Evolutionary conservation across 2,113 vertebrate species (phyloP), one percentile per base, ranked within the genome.

Genomic region (Macrotis lagotis): DNA sequence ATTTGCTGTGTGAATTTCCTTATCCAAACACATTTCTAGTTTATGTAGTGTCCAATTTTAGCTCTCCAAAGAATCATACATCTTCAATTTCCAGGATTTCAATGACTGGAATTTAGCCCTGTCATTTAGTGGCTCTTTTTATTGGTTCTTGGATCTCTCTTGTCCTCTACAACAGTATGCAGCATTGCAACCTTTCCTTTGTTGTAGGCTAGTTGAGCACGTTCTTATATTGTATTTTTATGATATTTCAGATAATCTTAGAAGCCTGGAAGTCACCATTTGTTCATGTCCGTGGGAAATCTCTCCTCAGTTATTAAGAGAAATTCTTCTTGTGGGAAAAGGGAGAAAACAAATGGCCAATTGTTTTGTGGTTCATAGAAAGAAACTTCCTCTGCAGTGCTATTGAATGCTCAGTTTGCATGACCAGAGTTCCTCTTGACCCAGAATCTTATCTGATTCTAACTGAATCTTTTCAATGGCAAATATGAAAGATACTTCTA

Each of bases 311-410:
- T 96, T 96, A 96, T 96, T 97, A 97, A 96, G 96, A 97, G 92
- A 96, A 97, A 96, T 97, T 97, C 96, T 97, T 97, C 91, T 97
- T 96, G 93, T 97, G 97, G 93, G 97, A 92, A 95, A 96, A 94
- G 92, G 52, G 26, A 25, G 51, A 49, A 88, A 83, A 98, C 96
- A 97, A 97, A 95, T 90, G 96, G 92, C 94, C 93, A 92, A 97
- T 97, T 97, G 97, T 97, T 97, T 93, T n/a, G 53, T 96, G 91
- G 31, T 90, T 94, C 92, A 19, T 51, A 93, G 95, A 93, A 95
- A 95, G 90, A 92, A 92, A 89, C 92, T 97, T 96, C 96, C 96
- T 97, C 26, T 28, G 88, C 51, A 1, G 1, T 1, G 50, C 50
- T 90, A 51, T 91, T 52, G 93, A 96, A 93, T 93, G 44, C 94